Conservation (phyloP, 2,113 vertebrate genomes). For the Eulacestoma nigropectus region DNA sequence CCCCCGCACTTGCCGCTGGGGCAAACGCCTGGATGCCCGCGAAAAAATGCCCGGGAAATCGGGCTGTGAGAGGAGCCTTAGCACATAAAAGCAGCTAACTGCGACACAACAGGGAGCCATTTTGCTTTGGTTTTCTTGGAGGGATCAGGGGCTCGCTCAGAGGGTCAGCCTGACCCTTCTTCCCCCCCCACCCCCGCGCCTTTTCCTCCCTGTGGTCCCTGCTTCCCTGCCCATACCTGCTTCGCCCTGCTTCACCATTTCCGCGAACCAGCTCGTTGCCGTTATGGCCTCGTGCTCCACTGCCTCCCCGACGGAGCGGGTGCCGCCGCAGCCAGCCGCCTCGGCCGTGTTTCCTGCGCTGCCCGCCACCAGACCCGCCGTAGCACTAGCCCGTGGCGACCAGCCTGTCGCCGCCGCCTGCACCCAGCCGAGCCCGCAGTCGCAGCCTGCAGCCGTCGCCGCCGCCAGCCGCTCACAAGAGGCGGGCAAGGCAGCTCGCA, state of each 20-base stretch:
- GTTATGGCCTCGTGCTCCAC: neutral
- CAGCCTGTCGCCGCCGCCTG: neutral
- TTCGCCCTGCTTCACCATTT: neutral
- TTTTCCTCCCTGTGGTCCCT: neutral
- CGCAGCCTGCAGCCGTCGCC: neutral
- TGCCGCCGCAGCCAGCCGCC: neutral
- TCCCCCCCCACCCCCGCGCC: neutral
- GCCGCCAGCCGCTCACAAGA: neutral
- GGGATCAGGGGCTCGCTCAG: neutral
- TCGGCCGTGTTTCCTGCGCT: neutral
- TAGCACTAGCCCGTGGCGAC: fast-evolving
- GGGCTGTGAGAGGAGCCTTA: neutral
- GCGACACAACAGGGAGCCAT: neutral
- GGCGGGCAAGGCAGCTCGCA: neutral
- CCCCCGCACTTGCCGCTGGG: no score
- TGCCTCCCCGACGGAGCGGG: no score
- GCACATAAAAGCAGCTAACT: neutral
- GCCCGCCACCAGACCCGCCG: neutral
- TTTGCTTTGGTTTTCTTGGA: neutral
- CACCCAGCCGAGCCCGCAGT: neutral
- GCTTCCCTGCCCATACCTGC: neutral
- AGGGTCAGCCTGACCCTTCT: neutral
- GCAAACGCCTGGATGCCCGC: neutral
- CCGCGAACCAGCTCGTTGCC: neutral
- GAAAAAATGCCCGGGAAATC: neutral